Conservation (phyloP, 2,113 vertebrate genomes). For the Nothoprocta pentlandii region DNA sequence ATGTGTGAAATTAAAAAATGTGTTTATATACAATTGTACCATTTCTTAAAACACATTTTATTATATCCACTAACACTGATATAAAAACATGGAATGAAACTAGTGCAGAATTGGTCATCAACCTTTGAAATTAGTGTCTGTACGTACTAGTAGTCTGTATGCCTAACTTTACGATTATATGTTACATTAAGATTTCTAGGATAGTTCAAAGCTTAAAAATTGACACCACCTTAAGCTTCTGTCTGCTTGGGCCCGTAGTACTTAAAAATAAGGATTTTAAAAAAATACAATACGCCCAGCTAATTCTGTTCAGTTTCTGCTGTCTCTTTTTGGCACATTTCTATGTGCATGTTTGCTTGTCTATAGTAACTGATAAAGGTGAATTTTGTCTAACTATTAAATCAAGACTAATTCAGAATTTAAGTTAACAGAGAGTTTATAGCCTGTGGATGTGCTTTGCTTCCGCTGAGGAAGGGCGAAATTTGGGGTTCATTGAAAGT, state of each 20-base stretch:
- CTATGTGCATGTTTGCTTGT: background rate
- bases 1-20: background rate
- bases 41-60: background rate
- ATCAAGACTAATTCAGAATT: background rate
- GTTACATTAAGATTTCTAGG: background rate
- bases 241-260: background rate
- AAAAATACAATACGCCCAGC: background rate
- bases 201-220: background rate
- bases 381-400: background rate
- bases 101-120: background rate
- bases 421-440: background rate
- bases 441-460: background rate
- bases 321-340: fast-evolving
- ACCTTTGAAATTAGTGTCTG: background rate
- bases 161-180: background rate
- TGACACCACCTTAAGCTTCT: background rate
- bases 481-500: background rate
- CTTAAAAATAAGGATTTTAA: fast-evolving
- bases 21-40: background rate
- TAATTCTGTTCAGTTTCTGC: background rate
- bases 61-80: background rate
- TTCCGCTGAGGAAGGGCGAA: background rate
- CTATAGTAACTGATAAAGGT: background rate
- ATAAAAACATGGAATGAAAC: background rate
- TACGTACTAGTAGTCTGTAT: background rate